phyloP scores from a whole-genome alignment of 1,140 invertebrate genomes.

The Drosophila tani region DNA sequence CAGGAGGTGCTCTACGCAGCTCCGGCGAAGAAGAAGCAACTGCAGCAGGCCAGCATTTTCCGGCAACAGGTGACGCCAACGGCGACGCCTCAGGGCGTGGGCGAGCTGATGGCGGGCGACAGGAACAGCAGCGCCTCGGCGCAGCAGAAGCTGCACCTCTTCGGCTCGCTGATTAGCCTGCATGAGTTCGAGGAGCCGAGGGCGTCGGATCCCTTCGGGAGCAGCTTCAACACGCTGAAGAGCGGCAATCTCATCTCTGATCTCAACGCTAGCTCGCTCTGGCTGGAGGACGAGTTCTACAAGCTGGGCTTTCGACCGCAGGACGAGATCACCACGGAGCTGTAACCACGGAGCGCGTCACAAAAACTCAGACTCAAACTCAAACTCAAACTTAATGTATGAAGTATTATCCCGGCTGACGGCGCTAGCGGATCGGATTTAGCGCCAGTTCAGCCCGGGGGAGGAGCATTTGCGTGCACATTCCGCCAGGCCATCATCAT shows the following conservation, averaged over 20 bases:
- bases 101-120: slow-evolving; percentile 68
- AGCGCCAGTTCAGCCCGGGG: slow-evolving; percentile 53
- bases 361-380: background rate
- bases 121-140: slow-evolving; percentile 68
- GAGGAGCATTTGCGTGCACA: slow-evolving; percentile 62
- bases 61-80: slow-evolving; percentile 53
- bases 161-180: slow-evolving; percentile 86
- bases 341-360: slow-evolving; percentile 82
- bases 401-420: slow-evolving; percentile 68
- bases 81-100: slow-evolving; percentile 47
- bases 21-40: slow-evolving; percentile 54
- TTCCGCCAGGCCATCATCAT: slow-evolving; percentile 68
- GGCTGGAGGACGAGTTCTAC: slow-evolving; percentile 89
- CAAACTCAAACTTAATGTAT: slow-evolving; percentile 61
- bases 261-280: slow-evolving; percentile 87
- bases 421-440: slow-evolving; percentile 47
- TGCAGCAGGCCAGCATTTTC: slow-evolving; percentile 56
- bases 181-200: slow-evolving; percentile 84
- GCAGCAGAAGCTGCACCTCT: slow-evolving; percentile 78
- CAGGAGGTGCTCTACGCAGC: slow-evolving; percentile 71
- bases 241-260: slow-evolving; percentile 85
- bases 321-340: slow-evolving; percentile 91
- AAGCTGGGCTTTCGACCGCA: slow-evolving; percentile 90
- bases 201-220: slow-evolving; percentile 86
- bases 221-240: slow-evolving; percentile 86